Base-by-base conservation (phyloP, 1,140 invertebrate genomes). In the Coenobita brevimanus region DNA sequence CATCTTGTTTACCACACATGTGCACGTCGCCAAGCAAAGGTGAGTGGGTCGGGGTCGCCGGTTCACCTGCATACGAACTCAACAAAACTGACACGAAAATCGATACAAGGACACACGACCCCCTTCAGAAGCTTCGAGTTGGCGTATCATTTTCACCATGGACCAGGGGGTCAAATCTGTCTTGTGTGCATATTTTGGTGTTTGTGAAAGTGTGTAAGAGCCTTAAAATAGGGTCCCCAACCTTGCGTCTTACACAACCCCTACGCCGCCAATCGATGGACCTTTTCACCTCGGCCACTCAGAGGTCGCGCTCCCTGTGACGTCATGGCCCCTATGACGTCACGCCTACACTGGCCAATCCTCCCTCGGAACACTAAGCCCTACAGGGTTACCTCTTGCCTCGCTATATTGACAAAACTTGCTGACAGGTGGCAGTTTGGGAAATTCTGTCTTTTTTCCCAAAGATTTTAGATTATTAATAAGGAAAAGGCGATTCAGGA, bases 241-340 rank as follows among this genome's bases (percentile, higher is more conserved):
- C 13, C 54, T 17, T 8, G 50, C 30, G 54, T 43, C 75, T 87
- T 43, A 79, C 73, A 79, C 84, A 36, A 54, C 41, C 67, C 75
- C 43, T 27, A 87, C 84, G 62, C 75, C 33, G 84, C 46, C 21
- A 57, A 80, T 87, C 84, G 84, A 87, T 87, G 43, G 84, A 87
- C 84, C 84, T 87, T 80, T 87, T 87, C 84, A 87, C 84, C 84
- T 87, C 84, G 43, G 60, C 84, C 84, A 87, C 84, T 87, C 84
- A 87, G 73, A 76, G 84, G 84, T 87, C 76, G 73, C 60, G 46
- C 75, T 87, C 84, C 75, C 84, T 62, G 76, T 87, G 84, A 87
- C 84, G 84, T 87, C 84, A 87, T 38, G 62, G 60, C 75, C 43
- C 6, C 38, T 6, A n/a, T 87, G 84, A 80, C 84, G 84, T 87